These are phyloP conservation scores for Diarsia mendica DNA, from an alignment of 2,888 invertebrate species.

Conservation along the genomic window DNA sequence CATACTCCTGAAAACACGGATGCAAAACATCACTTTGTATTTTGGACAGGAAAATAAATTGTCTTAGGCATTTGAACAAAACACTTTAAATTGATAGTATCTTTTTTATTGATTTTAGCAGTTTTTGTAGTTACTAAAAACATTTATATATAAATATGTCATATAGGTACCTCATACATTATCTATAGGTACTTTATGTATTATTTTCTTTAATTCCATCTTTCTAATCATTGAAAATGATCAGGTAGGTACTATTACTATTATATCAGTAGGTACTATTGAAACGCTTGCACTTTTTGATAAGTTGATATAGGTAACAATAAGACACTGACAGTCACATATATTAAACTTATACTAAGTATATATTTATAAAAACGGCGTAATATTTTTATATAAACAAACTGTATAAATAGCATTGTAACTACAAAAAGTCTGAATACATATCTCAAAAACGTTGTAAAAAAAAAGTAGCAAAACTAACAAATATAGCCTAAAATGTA, in stretches of 20 bases:
- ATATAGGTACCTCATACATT: slow-evolving; percentile 4
- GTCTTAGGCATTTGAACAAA: slow-evolving; percentile 18
- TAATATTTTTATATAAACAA: slow-evolving; percentile 29
- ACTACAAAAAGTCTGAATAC: slow-evolving; percentile 55
- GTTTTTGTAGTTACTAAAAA: slow-evolving; percentile 48
- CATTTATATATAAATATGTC: slow-evolving; percentile 32
- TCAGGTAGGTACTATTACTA: slow-evolving; percentile 1
- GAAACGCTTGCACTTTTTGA: slow-evolving; percentile 32
- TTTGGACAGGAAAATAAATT: background rate
- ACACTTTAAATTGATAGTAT: slow-evolving; percentile 23
- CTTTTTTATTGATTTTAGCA: slow-evolving; percentile 31
- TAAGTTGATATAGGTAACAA: slow-evolving; percentile 31
- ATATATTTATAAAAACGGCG: slow-evolving; percentile 15
- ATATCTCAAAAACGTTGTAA: slow-evolving; percentile 60
- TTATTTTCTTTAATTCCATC: background rate
- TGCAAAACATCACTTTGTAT: no score
- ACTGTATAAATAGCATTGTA: slow-evolving; percentile 42
- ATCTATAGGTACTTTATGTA: background rate
- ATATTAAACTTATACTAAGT: slow-evolving; percentile 21
- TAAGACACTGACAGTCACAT: slow-evolving; percentile 54
- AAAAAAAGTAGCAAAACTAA: slow-evolving; percentile 62
- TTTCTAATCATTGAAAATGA: slow-evolving; percentile 10
- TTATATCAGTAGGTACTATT: slow-evolving; percentile 21
- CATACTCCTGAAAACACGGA: no score
- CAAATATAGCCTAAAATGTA: slow-evolving; percentile 52